These are phyloP conservation scores for Nasua narica DNA, from an alignment of 2,797 vertebrate genomes.

Conservation along the genomic window DNA sequence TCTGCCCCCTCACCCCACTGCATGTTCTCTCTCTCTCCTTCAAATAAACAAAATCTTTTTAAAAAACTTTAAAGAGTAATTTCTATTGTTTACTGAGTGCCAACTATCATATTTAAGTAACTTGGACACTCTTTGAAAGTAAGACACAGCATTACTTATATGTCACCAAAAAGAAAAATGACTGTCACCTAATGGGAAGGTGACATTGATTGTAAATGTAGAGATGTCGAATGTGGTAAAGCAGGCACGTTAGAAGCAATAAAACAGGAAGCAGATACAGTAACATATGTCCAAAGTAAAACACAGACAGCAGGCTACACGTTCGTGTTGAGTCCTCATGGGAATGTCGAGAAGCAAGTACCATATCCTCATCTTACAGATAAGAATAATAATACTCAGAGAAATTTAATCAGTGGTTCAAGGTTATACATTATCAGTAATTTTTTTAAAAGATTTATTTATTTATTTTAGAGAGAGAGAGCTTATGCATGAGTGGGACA, in stretches of 20 bases:
- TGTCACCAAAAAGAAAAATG: not conserved
- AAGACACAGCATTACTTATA: not conserved
- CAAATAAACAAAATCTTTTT: not conserved
- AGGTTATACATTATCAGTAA: not conserved
- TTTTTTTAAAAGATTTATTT: not conserved
- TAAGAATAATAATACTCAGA: not conserved
- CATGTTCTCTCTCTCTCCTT: not conserved
- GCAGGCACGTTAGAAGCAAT: not conserved
- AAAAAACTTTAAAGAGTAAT: not conserved
- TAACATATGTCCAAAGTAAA: not conserved
- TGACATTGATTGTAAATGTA: not conserved
- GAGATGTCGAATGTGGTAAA: not conserved
- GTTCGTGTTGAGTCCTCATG: not conserved
- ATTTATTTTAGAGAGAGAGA: not conserved
- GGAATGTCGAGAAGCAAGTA: not conserved
- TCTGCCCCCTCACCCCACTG: not conserved
- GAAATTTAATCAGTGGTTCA: not conserved
- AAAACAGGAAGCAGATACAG: not conserved
- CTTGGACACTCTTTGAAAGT: not conserved
- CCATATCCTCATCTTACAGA: not conserved
- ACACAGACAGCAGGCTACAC: not conserved
- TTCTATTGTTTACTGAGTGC: not conserved
- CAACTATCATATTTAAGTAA: not conserved
- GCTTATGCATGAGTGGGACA: rapidly evolving
- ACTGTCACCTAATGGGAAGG: not conserved